Evolutionary conservation across 2,888 invertebrate species (phyloP).

Genomic region (Eulithis testata): DNA sequence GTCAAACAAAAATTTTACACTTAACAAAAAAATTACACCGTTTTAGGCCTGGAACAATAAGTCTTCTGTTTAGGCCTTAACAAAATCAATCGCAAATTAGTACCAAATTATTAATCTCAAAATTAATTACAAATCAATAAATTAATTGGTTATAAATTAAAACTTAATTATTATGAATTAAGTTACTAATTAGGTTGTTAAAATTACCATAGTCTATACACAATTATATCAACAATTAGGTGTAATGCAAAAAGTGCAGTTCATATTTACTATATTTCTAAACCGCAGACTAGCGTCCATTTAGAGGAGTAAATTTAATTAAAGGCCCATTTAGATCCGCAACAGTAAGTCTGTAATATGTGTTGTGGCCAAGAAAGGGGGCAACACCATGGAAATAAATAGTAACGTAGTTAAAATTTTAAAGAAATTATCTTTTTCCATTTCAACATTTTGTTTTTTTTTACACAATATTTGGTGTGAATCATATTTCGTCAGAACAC

Average conservation of each 20-base stretch:
- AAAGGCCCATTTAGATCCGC: not conserved
- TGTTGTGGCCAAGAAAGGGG: too few relatives aligned
- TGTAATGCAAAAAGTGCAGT: constrained; percentile 81
- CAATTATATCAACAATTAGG: constrained; percentile 76
- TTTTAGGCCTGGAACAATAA: constrained; percentile 44
- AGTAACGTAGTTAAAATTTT: too few relatives aligned
- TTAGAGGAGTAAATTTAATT: constrained; percentile 3
- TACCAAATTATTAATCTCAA: constrained; percentile 30
- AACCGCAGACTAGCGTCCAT: constrained; percentile 31
- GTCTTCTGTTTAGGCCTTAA: constrained; percentile 48
- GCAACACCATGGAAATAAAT: too few relatives aligned
- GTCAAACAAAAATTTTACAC: constrained; percentile 63
- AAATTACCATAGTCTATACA: constrained; percentile 74
- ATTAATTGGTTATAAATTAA: constrained; percentile 39
- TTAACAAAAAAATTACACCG: constrained; percentile 41
- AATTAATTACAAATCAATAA: constrained; percentile 38
- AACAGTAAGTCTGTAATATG: too few relatives aligned
- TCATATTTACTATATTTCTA: constrained; percentile 47
- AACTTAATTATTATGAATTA: constrained; percentile 47
- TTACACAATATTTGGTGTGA: too few relatives aligned
- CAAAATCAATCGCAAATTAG: constrained; percentile 32
- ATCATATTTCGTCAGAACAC: too few relatives aligned
- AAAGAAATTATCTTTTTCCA: too few relatives aligned
- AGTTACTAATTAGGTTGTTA: constrained; percentile 60
- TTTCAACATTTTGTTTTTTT: too few relatives aligned